Conservation (phyloP, 1,140 invertebrate species). For the Scaptomyza hsui region DNA sequence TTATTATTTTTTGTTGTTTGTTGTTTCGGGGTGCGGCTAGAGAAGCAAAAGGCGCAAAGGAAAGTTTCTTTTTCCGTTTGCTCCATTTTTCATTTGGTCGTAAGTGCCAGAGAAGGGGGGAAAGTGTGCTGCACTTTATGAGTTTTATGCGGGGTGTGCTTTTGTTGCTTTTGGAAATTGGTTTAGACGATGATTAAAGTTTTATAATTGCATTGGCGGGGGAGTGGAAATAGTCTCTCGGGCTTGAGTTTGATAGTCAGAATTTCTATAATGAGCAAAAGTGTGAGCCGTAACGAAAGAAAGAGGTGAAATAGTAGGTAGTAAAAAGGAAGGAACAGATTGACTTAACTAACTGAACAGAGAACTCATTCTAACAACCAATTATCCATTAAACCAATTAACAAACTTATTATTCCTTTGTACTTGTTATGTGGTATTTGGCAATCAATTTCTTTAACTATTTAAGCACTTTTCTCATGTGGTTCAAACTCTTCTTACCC, state of each 20-base stretch:
- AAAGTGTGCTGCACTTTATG: slow-evolving; percentile 22
- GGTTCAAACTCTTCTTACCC: no score
- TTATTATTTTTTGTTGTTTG: slow-evolving; percentile 2
- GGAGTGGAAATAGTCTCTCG: no score
- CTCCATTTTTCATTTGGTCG: slow-evolving; percentile 34
- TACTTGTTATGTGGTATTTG: neutral
- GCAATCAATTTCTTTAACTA: slow-evolving; percentile 20
- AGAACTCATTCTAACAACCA: no score
- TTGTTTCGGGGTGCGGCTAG: slow-evolving; percentile 16
- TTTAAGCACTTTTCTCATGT: slow-evolving; percentile 18
- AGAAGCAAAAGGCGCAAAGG: slow-evolving; percentile 22
- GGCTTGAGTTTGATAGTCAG: neutral
- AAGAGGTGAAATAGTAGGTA: neutral
- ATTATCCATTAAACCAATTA: no score
- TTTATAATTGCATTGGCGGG: slow-evolving; percentile 38
- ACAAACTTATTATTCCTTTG: no score
- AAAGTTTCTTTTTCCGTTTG: slow-evolving; percentile 40
- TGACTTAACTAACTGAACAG: neutral
- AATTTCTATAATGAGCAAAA: neutral
- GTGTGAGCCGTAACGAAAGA: slow-evolving; percentile 1
- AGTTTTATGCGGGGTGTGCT: slow-evolving; percentile 16
- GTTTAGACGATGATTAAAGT: slow-evolving; percentile 31
- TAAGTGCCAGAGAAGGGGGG: neutral
- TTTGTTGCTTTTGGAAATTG: slow-evolving; percentile 23
- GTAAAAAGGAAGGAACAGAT: neutral